Conservation (phyloP, 2,888 invertebrate species). For the Aricia artaxerxes region DNA sequence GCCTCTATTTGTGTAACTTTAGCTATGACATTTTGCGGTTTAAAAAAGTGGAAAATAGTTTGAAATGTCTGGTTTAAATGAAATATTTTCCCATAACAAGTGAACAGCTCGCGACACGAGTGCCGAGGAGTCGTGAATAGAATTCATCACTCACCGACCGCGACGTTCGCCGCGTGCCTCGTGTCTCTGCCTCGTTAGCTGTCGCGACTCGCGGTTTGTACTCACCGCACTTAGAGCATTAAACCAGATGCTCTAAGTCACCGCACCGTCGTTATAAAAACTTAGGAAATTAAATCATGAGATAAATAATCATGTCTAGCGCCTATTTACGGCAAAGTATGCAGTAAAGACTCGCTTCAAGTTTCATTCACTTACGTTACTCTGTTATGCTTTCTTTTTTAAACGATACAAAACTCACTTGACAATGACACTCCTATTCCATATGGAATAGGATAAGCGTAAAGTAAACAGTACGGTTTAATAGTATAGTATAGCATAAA, state of each 20-base stretch:
- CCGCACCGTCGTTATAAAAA: conserved; percentile 1
- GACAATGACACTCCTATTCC: too few relatives aligned
- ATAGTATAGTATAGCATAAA: too few relatives aligned
- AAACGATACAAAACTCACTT: too few relatives aligned
- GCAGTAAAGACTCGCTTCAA: background rate
- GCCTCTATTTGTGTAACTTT: conserved; percentile 4
- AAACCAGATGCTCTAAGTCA: background rate
- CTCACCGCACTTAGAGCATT: background rate
- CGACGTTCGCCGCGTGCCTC: background rate
- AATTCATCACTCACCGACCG: conserved; percentile 21
- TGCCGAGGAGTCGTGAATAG: conserved; percentile 15
- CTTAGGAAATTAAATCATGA: background rate
- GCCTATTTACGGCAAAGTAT: background rate
- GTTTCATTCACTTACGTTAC: background rate
- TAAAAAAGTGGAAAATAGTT: conserved; percentile 15
- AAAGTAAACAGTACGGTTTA: too few relatives aligned
- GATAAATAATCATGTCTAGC: conserved; percentile 9
- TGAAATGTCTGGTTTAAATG: conserved; percentile 27
- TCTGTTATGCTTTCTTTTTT: too few relatives aligned
- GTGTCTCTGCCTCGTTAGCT: conserved; percentile 6
- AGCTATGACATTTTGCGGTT: conserved; percentile 18
- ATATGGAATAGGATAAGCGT: too few relatives aligned
- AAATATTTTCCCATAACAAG: conserved; percentile 23
- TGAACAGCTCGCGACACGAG: conserved; percentile 22
- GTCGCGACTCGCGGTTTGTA: conserved; percentile 8